These are phyloP conservation scores for Busseola fusca DNA, from an alignment of 2,888 invertebrate genomes.

Conservation along the genomic window DNA sequence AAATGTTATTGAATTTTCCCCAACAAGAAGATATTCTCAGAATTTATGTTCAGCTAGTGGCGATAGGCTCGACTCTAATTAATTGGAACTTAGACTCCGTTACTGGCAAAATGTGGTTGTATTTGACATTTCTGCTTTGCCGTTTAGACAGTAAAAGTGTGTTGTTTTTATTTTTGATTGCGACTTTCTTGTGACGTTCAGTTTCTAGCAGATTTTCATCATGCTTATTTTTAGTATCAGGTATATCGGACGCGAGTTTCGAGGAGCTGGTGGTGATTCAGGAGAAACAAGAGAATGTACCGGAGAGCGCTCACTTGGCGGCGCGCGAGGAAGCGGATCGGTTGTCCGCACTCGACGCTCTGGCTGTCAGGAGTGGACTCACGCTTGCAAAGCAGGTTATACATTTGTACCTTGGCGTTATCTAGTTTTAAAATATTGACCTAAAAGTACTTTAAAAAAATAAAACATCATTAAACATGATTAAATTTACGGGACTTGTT, in stretches of 20 bases:
- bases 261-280: constrained; percentile 85
- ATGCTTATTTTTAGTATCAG: constrained; percentile 75
- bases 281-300: constrained; percentile 79
- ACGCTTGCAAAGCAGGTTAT: constrained; percentile 81
- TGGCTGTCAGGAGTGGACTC: constrained; percentile 80
- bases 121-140: background rate
- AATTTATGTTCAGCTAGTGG: background rate
- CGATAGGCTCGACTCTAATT: background rate
- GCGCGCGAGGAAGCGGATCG: constrained; percentile 84
- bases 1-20: background rate
- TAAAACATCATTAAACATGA: no score
- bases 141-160: background rate
- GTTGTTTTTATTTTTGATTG: no score
- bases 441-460: background rate
- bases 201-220: background rate
- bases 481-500: background rate
- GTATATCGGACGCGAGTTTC: constrained; percentile 83
- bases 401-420: background rate
- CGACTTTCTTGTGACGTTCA: background rate
- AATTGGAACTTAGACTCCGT: background rate
- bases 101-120: background rate
- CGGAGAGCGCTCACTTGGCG: constrained; percentile 78
- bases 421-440: background rate
- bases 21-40: background rate
- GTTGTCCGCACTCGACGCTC: constrained; percentile 81